Base-by-base conservation (phyloP, 1,140 invertebrate genomes). In the Drosophila orosa region DNA sequence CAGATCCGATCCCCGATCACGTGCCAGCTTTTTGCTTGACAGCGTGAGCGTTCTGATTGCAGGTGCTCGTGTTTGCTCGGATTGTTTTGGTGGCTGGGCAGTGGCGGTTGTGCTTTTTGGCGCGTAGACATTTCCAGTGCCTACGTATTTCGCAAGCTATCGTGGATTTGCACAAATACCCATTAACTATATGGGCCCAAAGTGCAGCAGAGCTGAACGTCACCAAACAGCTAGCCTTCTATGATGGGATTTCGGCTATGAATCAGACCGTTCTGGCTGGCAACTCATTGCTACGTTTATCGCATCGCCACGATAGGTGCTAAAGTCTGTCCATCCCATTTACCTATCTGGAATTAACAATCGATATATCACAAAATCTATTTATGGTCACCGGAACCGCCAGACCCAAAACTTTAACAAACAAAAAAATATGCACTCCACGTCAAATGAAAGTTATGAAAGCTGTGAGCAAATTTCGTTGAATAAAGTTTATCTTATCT, bases 31-130 rank as follows among this genome's bases (percentile, higher is more conserved):
- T 63, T 44, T 7, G 25, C 3, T 54, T 40, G 68, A 37, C 44
- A 50, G 27, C 44, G 39, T 25, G 63, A 72, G 52, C 54, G 40
- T 5, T 40, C 33, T 9, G 68, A 72, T 72, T 72, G 40, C 65
- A 69, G 48, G 40, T 13, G 31, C 29, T 56, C 50, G 55, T 33
- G 12, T 54, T 59, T 60, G 73, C 42, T 31, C 65, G 74, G 52
- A 59, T 56, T 80, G 59, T 47, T 7, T 50, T 47, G 66, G 59
- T 35, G 55, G 63, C 45, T 35, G 37, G 27, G 10, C 22, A n/a
- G 44, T 85, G 82, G 82, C 66, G 75, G 57, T 78, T 86, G 83
- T 86, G 83, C 63, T 50, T 83, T 86, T 87, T 66, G 62, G 83
- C 83, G 79, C 84, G 84, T 86, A 86, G 63, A 74, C 83, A 54